Base-by-base conservation (phyloP, 2,113 vertebrate genomes). In the Spea multiplicata region DNA sequence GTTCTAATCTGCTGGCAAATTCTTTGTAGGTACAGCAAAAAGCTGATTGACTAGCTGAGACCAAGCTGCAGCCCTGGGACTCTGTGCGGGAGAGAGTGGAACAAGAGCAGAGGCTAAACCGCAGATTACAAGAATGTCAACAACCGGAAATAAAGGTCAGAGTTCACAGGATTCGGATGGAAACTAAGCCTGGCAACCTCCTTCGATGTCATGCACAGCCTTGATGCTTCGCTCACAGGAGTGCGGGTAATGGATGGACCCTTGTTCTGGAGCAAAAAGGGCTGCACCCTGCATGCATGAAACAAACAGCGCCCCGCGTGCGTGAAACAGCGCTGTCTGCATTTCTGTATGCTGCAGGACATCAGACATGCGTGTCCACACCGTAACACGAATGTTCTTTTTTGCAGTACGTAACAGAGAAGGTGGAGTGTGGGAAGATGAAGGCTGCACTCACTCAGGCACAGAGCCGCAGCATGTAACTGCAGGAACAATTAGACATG, bases 401-500 rank as follows among this genome's bases (percentile, higher is more conserved):
- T 5, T 70, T 46, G 3, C 84, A 96, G 94, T 94, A 92, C 0
- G 85, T 95, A 84, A 91, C 94, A 57, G 93, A 94, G 83, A 94
- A 89, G 0, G 92, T 95, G 48, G 95, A 98, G 83, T 95, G 95
- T 0, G 69, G 91, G 4, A 93, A 94, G 85, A 85, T 87, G 2
- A 94, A 91, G 83, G 90, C 90, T 81, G 93, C 92, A 17, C 87
- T 97, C 71, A 86, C 84, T 0, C 95, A 97, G 83, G 87, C 91
- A 59, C 95, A 97, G 89, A 82, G 83, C 76, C 93, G 88, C 82
- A 97, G 92, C 85, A 88, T 89, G 71, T 86, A 92, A 82, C 91
- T 99, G 81, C 94, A 96, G 89, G 96, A 99, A 85, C 96, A 97
- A 87, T 92, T 98, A 67, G 88, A 84, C 0, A 90, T 93, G 76